Conservation (phyloP, 2,888 invertebrate species). For the Thera obeliscata region DNA sequence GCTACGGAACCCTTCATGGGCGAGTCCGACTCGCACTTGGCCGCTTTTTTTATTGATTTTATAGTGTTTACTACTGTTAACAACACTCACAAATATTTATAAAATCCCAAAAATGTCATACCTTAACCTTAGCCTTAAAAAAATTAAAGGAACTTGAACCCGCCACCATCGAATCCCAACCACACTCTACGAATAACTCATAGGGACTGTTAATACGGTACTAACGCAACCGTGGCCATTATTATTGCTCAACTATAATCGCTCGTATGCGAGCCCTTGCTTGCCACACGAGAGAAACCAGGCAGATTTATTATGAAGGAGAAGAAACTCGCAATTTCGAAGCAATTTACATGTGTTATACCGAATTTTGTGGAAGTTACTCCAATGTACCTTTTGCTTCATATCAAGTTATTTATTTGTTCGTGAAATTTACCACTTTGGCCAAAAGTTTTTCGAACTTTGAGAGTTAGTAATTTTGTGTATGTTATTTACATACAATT, state of each 20-base stretch:
- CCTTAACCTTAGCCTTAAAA: no score
- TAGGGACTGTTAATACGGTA: background rate
- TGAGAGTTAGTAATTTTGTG: background rate
- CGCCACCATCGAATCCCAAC: no score
- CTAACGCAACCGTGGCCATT: background rate
- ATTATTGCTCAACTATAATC: constrained; percentile 13
- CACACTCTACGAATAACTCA: no score
- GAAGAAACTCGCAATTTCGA: constrained; percentile 50
- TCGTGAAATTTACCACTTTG: constrained; percentile 34
- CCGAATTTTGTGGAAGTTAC: constrained; percentile 45
- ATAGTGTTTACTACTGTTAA: no score
- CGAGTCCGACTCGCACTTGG: no score
- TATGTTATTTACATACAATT: no score
- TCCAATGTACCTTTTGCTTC: constrained; percentile 36
- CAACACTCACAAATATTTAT: no score
- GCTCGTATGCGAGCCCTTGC: constrained; percentile 7
- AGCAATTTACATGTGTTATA: constrained; percentile 53
- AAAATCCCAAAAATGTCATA: no score
- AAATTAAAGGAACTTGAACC: no score
- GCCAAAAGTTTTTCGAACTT: constrained; percentile 32
- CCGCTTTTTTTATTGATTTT: no score
- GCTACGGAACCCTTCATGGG: no score
- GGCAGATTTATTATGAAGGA: constrained; percentile 52
- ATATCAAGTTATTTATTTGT: constrained; percentile 45
- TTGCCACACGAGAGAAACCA: constrained; percentile 40